These are phyloP conservation scores for Crepidodera aurea DNA, from an alignment of 2,888 invertebrate species.

Conservation along the genomic window DNA sequence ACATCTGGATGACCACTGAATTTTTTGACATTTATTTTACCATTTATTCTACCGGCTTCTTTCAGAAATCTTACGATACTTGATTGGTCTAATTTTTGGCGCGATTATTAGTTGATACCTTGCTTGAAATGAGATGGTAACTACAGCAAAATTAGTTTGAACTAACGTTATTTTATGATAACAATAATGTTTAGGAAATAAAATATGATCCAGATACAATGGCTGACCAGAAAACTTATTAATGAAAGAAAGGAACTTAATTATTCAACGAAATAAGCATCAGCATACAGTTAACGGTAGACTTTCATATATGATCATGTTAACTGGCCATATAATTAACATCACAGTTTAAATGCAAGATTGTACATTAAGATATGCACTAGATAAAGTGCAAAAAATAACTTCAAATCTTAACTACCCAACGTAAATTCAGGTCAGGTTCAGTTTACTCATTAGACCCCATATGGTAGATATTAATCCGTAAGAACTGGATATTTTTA, in stretches of 20 bases:
- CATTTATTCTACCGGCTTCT: no score
- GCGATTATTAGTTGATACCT: no score
- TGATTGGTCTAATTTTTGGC: no score
- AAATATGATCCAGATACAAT: not conserved
- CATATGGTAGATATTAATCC: conserved; percentile 13
- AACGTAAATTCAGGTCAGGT: conserved; percentile 32
- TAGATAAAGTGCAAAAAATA: conserved; percentile 32
- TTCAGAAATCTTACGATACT: no score
- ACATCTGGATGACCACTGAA: no score
- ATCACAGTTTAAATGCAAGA: conserved; percentile 35
- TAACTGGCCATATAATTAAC: conserved; percentile 40
- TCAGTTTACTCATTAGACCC: conserved; percentile 24
- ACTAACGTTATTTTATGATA: no score
- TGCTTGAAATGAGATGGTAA: no score
- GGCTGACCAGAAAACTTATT: not conserved
- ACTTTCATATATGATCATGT: conserved; percentile 38
- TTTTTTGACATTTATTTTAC: no score
- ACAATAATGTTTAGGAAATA: no score
- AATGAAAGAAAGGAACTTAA: conserved; percentile 23
- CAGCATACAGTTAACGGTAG: conserved; percentile 35
- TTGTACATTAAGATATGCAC: conserved; percentile 37
- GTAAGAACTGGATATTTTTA: conserved; percentile 11
- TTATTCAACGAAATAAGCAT: conserved; percentile 27
- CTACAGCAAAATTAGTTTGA: no score
- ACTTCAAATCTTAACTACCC: conserved; percentile 32